Base-by-base conservation (phyloP, 2,113 vertebrate species). In the Anarrhichthys ocellatus region DNA sequence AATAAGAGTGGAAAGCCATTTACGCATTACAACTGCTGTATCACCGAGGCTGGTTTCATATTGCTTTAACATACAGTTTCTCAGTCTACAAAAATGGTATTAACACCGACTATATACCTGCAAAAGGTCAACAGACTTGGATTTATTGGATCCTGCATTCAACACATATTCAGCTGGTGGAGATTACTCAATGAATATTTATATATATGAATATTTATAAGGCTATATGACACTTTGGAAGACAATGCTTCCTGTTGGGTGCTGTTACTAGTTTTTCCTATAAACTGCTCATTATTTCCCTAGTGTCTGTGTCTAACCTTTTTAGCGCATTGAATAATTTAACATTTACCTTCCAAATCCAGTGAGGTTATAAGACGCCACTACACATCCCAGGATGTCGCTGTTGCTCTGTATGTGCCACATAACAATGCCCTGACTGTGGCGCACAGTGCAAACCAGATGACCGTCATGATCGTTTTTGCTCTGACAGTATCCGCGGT, bases 121-220 rank as follows among this genome's bases (percentile, higher is more conserved):
- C 74, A 84, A 91, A 92, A 92, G 92, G 91, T 93, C 90, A 92
- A 79, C 86, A 84, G 75, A 90, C 73, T 70, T 65, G 73, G 85
- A 90, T 89, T 93, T 92, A 90, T 93, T 89, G 85, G 90, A 88
- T 80, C 78, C 79, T 68, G 86, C 64, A 78, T 84, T 88, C 79
- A 85, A 89, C 75, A 87, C 86, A 86, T 75, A 81, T 88, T 85
- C 88, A 86, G 85, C 82, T 88, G 86, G 78, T 85, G 82, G 83
- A 87, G 89, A 87, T 91, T 90, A 88, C 82, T 86, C 83, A 67
- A 86, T 93, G 92, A 92, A 93, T 93, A 93, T 91, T 91, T 91
- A 91, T 93, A 82, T 78, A 84, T 73, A 85, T 93, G 90, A 93
- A 93, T 93, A 92, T 92, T 94, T 90, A 93, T 93, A 89, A 92